Conservation (phyloP, 2,888 invertebrate genomes). For the Andrena bucephala region DNA sequence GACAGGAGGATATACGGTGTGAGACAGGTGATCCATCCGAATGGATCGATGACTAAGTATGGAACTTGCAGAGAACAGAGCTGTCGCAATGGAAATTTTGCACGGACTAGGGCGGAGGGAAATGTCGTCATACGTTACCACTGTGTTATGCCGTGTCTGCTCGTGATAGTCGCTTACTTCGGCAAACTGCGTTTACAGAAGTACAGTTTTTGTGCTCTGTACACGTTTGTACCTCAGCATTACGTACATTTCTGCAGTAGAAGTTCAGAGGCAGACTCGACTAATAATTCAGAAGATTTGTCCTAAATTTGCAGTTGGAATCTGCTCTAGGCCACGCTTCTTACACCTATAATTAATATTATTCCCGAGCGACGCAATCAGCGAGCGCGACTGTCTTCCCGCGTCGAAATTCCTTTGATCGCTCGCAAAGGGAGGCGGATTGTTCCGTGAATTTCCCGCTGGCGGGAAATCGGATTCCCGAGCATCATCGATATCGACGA, state of each 20-base stretch:
- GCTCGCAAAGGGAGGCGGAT: constrained; percentile 24
- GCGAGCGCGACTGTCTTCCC: not conserved
- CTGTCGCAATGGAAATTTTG: not conserved
- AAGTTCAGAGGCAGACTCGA: not conserved
- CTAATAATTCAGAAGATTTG: not conserved
- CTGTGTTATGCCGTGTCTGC: not conserved
- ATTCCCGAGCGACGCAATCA: not conserved
- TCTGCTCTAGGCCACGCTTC: too few species aligned
- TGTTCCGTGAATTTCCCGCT: constrained; percentile 23
- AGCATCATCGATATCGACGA: constrained; percentile 29
- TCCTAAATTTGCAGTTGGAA: too few species aligned
- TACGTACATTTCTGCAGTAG: not conserved
- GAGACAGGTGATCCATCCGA: not conserved
- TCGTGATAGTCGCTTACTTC: not conserved
- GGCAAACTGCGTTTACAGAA: not conserved
- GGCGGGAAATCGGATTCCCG: constrained; percentile 57
- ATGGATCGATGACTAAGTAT: constrained; percentile 8
- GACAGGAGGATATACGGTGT: constrained; percentile 3
- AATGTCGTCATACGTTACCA: constrained; percentile 3
- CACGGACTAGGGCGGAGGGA: not conserved
- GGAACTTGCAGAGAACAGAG: not conserved
- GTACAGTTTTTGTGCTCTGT: not conserved
- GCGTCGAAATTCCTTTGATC: constrained; percentile 47
- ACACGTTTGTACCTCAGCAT: not conserved
- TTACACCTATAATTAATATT: not conserved